Conservation (phyloP, 2,888 invertebrate genomes). For the Palloptera scutellata region DNA sequence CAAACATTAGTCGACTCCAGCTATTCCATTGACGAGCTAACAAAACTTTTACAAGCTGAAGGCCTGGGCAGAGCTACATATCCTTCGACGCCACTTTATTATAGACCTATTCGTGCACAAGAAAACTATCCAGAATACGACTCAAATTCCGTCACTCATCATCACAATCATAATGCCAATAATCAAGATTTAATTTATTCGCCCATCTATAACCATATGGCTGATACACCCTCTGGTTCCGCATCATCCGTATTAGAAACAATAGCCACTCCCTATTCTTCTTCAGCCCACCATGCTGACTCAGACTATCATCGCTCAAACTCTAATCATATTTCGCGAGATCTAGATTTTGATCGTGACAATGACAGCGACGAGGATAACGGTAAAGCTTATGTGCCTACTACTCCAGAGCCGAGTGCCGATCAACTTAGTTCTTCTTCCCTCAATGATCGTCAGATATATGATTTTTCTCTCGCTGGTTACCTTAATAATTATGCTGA, state of each 20-base stretch:
- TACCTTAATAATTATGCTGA: not conserved
- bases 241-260: too few relatives aligned
- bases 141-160: too few relatives aligned
- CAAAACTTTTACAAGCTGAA: conserved; percentile 22
- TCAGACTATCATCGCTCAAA: not conserved
- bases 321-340: conserved; percentile 6
- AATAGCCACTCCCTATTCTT: not conserved
- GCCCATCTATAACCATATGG: too few relatives aligned
- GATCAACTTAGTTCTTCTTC: not conserved
- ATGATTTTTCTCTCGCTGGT: not conserved
- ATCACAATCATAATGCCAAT: too few relatives aligned
- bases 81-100: not conserved
- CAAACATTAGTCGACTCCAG: conserved; percentile 6
- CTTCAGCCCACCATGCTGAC: not conserved
- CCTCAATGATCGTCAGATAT: not conserved
- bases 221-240: too few relatives aligned
- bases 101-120: too few relatives aligned
- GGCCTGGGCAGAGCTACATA: not conserved
- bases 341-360: not conserved
- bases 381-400: not conserved
- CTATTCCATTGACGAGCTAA: conserved; percentile 25
- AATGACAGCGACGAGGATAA: not conserved
- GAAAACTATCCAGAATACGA: too few relatives aligned
- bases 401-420: not conserved
- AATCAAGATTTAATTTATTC: too few relatives aligned